A percentile compares a stretch with the other conserved stretches of the same genome.
Conservation (phyloP, 2,888 invertebrate species). For the Spisula subtruncata region DNA sequence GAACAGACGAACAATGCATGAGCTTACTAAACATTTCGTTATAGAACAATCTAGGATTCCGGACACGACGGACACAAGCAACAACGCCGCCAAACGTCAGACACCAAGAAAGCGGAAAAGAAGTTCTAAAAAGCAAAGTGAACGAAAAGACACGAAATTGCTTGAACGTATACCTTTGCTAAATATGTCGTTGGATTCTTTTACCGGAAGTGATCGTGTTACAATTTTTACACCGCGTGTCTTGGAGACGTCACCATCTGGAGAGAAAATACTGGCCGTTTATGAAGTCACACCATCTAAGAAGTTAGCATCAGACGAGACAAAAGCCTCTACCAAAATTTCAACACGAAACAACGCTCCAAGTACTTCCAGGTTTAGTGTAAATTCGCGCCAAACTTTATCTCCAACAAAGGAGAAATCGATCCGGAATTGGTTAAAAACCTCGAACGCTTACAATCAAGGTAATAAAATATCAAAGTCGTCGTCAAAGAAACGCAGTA, state of each 20-base stretch:
- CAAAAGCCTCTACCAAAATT: background rate
- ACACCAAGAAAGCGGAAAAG: background rate
- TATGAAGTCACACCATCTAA: slow-evolving; percentile 35
- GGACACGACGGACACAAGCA: background rate
- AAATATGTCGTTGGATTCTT: background rate
- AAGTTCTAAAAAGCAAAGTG: background rate
- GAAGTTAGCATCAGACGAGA: background rate
- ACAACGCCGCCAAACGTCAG: background rate
- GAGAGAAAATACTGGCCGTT: slow-evolving; percentile 43
- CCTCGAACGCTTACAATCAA: background rate
- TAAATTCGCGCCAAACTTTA: background rate
- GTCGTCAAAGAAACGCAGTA: background rate
- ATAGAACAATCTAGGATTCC: background rate
- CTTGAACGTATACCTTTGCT: background rate
- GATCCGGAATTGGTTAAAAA: slow-evolving; percentile 23
- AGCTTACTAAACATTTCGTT: slow-evolving; percentile 18
- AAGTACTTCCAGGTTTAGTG: background rate
- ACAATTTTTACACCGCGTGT: slow-evolving; percentile 32
- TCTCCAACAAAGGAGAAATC: slow-evolving; percentile 23
- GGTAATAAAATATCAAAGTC: background rate
- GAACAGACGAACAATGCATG: slow-evolving; percentile 38
- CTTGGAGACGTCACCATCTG: slow-evolving; percentile 35
- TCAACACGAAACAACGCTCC: background rate
- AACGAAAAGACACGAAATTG: background rate
- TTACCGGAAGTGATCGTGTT: background rate